Evolutionary conservation across 2,888 invertebrate genomes (phyloP).

Genomic region (Lysandra bellargus): DNA sequence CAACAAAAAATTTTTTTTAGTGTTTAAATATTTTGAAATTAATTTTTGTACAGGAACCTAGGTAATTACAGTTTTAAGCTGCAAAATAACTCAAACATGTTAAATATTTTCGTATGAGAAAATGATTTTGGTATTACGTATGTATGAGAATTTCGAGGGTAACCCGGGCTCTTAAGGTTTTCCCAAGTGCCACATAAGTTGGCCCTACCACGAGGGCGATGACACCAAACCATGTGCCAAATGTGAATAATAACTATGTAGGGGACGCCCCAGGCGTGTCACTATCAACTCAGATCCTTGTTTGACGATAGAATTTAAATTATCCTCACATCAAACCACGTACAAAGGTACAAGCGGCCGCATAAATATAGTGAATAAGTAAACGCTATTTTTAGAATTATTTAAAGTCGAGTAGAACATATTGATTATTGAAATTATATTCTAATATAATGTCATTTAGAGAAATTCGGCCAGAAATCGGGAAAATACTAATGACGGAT

Average conservation of each 20-base stretch:
- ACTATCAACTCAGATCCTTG: conserved; percentile 58
- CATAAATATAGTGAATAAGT: neutral
- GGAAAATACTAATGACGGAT: no score
- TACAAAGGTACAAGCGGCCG: conserved; percentile 11
- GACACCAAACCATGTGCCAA: conserved; percentile 63
- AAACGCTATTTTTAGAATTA: neutral
- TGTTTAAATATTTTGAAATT: no score
- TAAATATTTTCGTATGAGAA: no score
- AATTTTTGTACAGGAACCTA: no score
- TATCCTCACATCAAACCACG: conserved; percentile 34
- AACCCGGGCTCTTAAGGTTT: no score
- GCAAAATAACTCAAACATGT: no score
- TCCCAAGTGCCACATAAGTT: conserved; percentile 41
- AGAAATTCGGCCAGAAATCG: no score
- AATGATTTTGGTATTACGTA: no score
- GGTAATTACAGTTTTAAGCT: no score
- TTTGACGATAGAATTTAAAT: conserved; percentile 60
- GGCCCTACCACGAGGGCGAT: conserved; percentile 53
- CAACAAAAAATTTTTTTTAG: no score
- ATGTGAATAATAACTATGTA: conserved; percentile 70
- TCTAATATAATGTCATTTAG: no score
- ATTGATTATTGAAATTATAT: neutral
- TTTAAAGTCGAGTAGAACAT: neutral
- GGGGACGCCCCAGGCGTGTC: conserved; percentile 54
- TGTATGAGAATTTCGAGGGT: no score